Base-by-base conservation (phyloP, 2,113 vertebrate species). In the Oncorhynchus kisutch region DNA sequence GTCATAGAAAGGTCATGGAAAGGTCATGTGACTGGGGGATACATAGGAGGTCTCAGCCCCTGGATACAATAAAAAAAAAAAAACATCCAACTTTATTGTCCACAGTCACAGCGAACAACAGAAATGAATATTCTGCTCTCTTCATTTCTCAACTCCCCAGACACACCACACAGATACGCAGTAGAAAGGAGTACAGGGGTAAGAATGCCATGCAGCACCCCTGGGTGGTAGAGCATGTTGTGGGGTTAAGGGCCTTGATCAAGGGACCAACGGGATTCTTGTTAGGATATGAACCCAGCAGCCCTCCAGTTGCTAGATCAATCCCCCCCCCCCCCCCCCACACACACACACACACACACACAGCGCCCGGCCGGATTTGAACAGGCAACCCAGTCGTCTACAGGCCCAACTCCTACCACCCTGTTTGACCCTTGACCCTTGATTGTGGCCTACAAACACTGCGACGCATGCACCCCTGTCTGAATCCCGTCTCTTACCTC, bases 401-500 rank as follows among this genome's bases (percentile, higher is more conserved):
- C 2, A 45, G 39, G 39, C 39, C 39, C 39, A 45, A 45, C 8
- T 45, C 39, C 39, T 45, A 11, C 39, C 39, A 45, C 39, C 39
- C 8, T 9, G 39, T 45, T 9, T 45, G 39, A 45, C 6, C 39
- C 39, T 45, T 45, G 39, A 45, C 7, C 34, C 34, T 39, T 39
- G 34, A 7, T 45, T 45, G 39, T 45, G 8, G 39, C 8, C 39
- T 11, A 45, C 7, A 8, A 45, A 11, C 39, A n/a, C n/a, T n/a
- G n/a, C n/a, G n/a, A n/a, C n/a, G n/a, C n/a, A 9, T 2, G 34
- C 6, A 34, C 34, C 34, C 39, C 9, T 45, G 54, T 57, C 54
- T 57, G 39, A 45, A 45, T 11, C 9, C 39, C 20, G 5, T 62
- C 59, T 16, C 59, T 16, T 62, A 94, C 93, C 92, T 89, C 77